Evolutionary conservation across 2,888 invertebrate species (phyloP).

Genomic region (Melipona bicolor): DNA sequence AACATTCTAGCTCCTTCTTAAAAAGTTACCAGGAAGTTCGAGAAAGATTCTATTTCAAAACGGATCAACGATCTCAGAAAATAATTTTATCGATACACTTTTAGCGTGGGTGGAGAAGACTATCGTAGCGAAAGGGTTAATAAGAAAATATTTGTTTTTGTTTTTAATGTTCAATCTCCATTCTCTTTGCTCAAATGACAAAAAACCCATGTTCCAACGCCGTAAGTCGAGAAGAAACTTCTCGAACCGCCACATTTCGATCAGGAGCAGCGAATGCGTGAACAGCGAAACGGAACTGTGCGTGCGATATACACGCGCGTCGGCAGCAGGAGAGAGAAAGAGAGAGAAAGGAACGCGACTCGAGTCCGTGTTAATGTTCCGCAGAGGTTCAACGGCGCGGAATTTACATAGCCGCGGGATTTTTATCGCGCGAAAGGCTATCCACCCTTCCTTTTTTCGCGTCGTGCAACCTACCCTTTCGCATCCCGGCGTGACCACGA

Average conservation of each 20-base stretch:
- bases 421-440: constrained; percentile 68
- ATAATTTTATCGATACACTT: no score
- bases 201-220: not conserved
- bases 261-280: not conserved
- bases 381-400: constrained; percentile 66
- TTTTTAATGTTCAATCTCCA: no score
- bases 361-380: constrained; percentile 69
- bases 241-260: not conserved
- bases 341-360: constrained; percentile 7
- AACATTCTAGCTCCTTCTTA: no score
- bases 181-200: not conserved
- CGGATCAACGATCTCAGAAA: no score
- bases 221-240: no score
- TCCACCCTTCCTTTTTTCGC: constrained; percentile 42
- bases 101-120: no score
- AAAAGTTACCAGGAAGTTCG: no score
- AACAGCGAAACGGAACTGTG: constrained; percentile 10
- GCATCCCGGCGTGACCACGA: constrained; percentile 17
- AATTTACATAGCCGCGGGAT: constrained; percentile 73
- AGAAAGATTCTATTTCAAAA: no score
- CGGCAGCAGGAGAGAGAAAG: constrained; percentile 3
- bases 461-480: constrained; percentile 33
- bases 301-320: no score
- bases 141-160: no score
- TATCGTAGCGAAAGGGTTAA: no score